Base-by-base conservation (phyloP, 2,797 vertebrate species). In the Danio aesculapii region DNA sequence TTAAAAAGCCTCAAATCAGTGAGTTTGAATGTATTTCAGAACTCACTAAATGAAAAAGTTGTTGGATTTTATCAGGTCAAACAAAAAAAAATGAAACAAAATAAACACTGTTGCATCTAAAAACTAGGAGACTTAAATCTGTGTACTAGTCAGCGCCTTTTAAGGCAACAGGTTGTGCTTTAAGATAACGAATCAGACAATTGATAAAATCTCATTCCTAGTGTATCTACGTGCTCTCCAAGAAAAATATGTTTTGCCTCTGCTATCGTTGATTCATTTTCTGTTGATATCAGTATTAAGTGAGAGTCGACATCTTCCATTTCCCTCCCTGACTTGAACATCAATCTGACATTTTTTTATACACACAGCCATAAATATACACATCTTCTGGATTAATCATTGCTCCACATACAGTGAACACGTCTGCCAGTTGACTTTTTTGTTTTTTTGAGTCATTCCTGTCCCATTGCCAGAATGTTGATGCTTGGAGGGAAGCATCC, bases 371-470 rank as follows among this genome's bases (percentile, higher is more conserved):
- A 46, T 50, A 64, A 47, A 49, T 55, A 39, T 61, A 16, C 77
- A 67, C 75, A 61, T 53, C 53, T 39, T 59, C 10, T 59, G 67
- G 47, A 50, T 67, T 39, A 61, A 66, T 66, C 4, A 11, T 30
- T 41, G 10, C 71, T 72, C 21, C 61, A 59, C 50, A 73, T 57
- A 47, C 55, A 8, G 11, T 52, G 67, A 78, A 77, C 47, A 21
- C 75, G 50, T 49, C 46, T 66, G 21, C 64, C 17, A 74, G 39
- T 8, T 46, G 46, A n/a, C n/a, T 66, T 57, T 70, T 49, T 70
- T 64, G 19, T 64, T 58, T 59, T 71, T 4, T 72, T 77, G 74
- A 82, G 79, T 55, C 71, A 75, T 75, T 72, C 52, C 63, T 67
- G 75, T 39, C 44, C 52, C 47, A 5, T 41, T 77, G 68, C 81